phyloP scores from a whole-genome alignment of 2,888 invertebrate species.

The Pandemis heparana region DNA sequence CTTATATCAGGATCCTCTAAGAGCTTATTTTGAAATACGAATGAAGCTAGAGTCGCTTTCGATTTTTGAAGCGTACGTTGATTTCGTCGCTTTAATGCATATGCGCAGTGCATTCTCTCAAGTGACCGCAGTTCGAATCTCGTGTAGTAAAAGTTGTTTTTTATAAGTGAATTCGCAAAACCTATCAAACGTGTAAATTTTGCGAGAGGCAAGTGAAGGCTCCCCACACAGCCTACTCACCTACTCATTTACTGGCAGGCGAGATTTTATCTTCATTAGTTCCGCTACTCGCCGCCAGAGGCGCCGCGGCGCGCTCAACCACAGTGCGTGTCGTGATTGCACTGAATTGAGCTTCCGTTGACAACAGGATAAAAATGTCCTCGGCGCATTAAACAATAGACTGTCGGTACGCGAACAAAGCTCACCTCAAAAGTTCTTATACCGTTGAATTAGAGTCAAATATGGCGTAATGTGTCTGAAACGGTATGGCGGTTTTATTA shows the following conservation, averaged over 20 bases:
- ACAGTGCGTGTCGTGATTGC: conserved; percentile 46
- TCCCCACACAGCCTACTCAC: background rate
- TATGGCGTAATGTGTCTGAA: background rate
- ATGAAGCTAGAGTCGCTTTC: no score
- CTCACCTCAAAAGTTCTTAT: conserved; percentile 14
- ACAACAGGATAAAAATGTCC: conserved; percentile 47
- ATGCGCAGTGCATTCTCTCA: no score
- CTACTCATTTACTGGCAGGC: background rate
- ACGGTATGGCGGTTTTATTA: background rate
- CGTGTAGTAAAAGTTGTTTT: no score
- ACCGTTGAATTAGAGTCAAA: conserved; percentile 7
- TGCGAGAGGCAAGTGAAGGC: no score
- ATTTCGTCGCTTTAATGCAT: no score
- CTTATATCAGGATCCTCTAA: no score
- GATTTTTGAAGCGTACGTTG: no score
- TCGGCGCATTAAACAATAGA: conserved; percentile 48
- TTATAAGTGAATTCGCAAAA: no score
- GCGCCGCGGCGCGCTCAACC: conserved; percentile 38
- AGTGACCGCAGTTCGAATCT: no score
- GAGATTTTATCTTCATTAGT: conserved; percentile 11
- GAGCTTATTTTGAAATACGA: no score
- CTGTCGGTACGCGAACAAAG: conserved; percentile 16
- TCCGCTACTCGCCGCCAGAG: conserved; percentile 40
- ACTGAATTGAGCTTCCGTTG: conserved; percentile 48
- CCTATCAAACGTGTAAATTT: no score